phyloP scores from a whole-genome alignment of 2,888 invertebrate genomes.

The Mythimna ferrago region DNA sequence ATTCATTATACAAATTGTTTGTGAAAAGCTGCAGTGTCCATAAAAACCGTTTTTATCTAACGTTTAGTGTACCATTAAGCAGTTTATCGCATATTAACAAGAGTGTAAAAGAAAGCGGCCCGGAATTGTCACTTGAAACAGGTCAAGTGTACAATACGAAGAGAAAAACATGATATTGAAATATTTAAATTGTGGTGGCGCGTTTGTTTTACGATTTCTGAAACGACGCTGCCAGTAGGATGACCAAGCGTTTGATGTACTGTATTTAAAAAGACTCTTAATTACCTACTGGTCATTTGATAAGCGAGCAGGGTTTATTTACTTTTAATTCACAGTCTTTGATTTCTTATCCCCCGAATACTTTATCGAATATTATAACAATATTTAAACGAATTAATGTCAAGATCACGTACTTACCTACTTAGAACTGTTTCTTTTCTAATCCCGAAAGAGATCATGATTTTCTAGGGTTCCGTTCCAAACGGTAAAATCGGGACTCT shows the following conservation, averaged over 20 bases:
- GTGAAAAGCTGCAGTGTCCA: conserved; percentile 42
- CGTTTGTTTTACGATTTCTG: conserved; percentile 63
- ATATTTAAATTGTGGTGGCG: conserved; percentile 56
- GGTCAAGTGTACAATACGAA: conserved; percentile 46
- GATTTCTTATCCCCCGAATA: too few relatives aligned
- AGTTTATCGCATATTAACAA: conserved; percentile 56
- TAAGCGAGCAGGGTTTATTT: too few relatives aligned
- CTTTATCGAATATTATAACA: too few relatives aligned
- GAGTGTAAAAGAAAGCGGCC: conserved; percentile 36
- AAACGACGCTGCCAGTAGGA: conserved; percentile 42
- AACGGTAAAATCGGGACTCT: too few relatives aligned
- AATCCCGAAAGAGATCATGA: too few relatives aligned
- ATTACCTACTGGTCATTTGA: not conserved
- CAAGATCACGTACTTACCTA: too few relatives aligned
- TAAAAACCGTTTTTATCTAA: conserved; percentile 55
- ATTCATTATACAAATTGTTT: conserved; percentile 54
- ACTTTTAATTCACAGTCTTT: not conserved
- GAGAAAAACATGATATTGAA: conserved; percentile 58
- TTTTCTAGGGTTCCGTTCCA: too few relatives aligned
- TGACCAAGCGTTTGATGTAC: conserved; percentile 21
- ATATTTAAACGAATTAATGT: too few relatives aligned
- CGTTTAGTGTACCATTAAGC: conserved; percentile 42
- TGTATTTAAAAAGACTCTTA: too few relatives aligned
- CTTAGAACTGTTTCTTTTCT: too few relatives aligned
- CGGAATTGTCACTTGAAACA: conserved; percentile 46